Percentiles rank a stretch among this genome's conserved stretches.
Evolutionary conservation across 2,797 vertebrate genomes (phyloP).

Genomic region (Pangasius djambal): DNA sequence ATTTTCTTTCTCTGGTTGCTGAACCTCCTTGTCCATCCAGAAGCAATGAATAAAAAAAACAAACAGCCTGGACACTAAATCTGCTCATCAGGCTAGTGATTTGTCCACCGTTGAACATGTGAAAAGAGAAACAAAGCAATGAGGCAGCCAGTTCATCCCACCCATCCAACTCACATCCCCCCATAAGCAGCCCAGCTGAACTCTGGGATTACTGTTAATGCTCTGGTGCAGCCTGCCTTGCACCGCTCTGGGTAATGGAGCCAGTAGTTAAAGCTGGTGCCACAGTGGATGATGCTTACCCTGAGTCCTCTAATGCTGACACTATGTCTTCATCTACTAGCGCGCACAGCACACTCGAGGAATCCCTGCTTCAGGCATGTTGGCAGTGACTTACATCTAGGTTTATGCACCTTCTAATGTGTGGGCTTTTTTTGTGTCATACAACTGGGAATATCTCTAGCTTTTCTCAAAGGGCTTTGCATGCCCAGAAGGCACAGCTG

Average conservation of each 20-base stretch:
- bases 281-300: neutral
- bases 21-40: neutral
- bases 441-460: neutral
- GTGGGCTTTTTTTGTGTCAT: neutral
- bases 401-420: neutral
- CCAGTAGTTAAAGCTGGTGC: slow-evolving; percentile 25
- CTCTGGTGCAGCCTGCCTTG: slow-evolving; percentile 15
- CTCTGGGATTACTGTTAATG: slow-evolving; percentile 41
- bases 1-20: neutral
- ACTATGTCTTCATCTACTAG: neutral
- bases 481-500: neutral
- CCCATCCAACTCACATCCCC: slow-evolving; percentile 3
- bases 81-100: neutral
- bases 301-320: neutral
- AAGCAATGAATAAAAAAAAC: neutral
- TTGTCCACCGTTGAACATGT: neutral
- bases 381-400: slow-evolving; percentile 11
- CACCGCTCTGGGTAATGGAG: slow-evolving; percentile 1
- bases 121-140: no score
- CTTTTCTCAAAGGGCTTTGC: slow-evolving; percentile 13
- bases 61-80: neutral
- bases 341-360: neutral
- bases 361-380: slow-evolving; percentile 32
- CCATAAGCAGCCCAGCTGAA: slow-evolving; percentile 25
- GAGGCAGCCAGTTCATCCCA: slow-evolving; percentile 6